Evolutionary conservation across 2,113 vertebrate genomes (phyloP).

Genomic region (Melanocharis versteri): DNA sequence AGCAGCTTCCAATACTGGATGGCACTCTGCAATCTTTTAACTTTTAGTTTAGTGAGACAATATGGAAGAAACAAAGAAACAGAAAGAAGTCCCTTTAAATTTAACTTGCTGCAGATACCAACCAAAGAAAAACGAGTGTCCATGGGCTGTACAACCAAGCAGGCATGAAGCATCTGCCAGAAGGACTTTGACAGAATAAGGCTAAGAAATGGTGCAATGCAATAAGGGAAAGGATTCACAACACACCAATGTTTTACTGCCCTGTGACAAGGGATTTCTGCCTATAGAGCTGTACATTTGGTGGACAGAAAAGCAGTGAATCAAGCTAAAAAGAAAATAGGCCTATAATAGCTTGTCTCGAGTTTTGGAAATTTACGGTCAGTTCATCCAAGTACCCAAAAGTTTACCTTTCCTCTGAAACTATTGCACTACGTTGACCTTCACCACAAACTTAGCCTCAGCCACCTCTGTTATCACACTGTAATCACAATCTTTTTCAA

Average conservation of each 20-base stretch:
- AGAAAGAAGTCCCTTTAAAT: neutral
- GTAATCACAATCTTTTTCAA: slow-evolving; percentile 59
- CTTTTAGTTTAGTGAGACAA: neutral
- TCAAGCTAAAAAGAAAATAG: neutral
- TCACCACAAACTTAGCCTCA: slow-evolving; percentile 29
- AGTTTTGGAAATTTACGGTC: neutral
- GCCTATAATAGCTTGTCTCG: neutral
- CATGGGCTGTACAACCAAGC: neutral
- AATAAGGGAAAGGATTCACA: neutral
- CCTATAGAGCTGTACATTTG: neutral
- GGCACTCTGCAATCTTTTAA: neutral
- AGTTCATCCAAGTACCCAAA: neutral
- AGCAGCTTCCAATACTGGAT: neutral
- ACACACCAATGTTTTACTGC: rapidly evolving
- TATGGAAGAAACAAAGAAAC: neutral
- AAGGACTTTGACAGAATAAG: neutral
- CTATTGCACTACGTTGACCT: slow-evolving; percentile 18
- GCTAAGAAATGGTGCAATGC: neutral
- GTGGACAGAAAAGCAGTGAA: neutral
- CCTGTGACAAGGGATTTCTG: neutral
- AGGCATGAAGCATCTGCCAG: neutral
- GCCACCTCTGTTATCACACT: slow-evolving; percentile 6
- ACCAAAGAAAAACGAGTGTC: neutral
- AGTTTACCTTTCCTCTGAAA: neutral
- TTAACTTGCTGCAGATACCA: neutral